These are phyloP conservation scores for Ctenopoma kingsleyae DNA, from an alignment of 2,797 vertebrate species.

Conservation along the genomic window DNA sequence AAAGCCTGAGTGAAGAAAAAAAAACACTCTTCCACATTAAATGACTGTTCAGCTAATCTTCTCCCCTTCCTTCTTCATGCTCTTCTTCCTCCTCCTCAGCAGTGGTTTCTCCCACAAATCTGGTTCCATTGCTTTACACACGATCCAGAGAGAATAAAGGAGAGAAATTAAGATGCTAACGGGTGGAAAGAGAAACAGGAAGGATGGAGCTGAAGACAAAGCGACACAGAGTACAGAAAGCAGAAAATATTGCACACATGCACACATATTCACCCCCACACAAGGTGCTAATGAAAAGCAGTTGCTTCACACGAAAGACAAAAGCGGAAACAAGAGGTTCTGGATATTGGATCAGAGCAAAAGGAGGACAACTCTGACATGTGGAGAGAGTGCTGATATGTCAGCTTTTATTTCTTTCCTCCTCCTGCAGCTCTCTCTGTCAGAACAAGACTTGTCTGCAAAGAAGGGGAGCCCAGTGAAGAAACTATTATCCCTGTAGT, in stretches of 20 bases:
- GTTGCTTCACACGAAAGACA: constrained; percentile 23
- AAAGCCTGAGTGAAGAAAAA: constrained; percentile 29
- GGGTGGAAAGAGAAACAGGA: neutral
- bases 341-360: constrained; percentile 54
- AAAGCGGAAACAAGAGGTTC: constrained; percentile 45
- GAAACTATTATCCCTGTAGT: constrained; percentile 58
- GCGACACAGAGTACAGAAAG: neutral
- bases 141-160: constrained; percentile 17
- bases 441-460: constrained; percentile 56
- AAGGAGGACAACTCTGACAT: constrained; percentile 66
- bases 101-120: constrained; percentile 28
- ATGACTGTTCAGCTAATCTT: constrained; percentile 45
- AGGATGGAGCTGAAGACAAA: neutral
- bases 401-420: constrained; percentile 62
- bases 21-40: constrained; percentile 10
- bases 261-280: constrained; percentile 31
- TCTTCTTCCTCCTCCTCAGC: constrained; percentile 18
- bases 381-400: constrained; percentile 64
- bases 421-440: constrained; percentile 61
- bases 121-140: constrained; percentile 23
- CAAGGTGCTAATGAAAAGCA: constrained; percentile 41
- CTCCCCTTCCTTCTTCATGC: constrained; percentile 24
- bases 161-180: neutral
- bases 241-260: constrained; percentile 22
- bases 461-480: constrained; percentile 35